Conservation (phyloP, 2,113 vertebrate species). For the Carettochelys insculpta region DNA sequence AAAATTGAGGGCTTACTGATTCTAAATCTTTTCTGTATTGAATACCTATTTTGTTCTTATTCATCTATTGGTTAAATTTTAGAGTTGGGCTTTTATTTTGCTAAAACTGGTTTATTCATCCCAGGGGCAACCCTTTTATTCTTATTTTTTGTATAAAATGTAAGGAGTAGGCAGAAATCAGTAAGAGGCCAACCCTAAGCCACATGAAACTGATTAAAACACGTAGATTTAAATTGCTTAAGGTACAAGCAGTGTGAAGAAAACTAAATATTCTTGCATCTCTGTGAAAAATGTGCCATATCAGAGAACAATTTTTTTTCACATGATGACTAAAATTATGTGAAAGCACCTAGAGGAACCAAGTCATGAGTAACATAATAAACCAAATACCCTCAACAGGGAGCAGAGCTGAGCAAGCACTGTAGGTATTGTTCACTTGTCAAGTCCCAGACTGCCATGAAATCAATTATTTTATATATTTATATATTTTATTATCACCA, state of each 20-base stretch:
- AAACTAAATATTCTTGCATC: background rate
- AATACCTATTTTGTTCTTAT: background rate
- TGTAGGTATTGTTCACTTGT: background rate
- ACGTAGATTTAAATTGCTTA: background rate
- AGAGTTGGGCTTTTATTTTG: background rate
- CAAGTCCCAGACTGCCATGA: background rate
- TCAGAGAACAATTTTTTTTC: background rate
- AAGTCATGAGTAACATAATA: background rate
- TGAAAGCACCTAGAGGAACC: background rate
- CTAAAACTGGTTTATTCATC: background rate
- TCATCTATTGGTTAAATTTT: background rate
- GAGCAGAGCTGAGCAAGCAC: background rate
- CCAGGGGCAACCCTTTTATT: background rate
- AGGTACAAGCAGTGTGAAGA: accelerated
- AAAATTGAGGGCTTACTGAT: no score
- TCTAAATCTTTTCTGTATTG: background rate
- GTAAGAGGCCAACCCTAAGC: accelerated
- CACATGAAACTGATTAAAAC: background rate
- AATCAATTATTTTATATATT: background rate
- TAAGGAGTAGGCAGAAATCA: background rate
- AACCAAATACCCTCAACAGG: background rate
- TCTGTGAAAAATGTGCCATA: background rate
- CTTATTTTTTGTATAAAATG: background rate
- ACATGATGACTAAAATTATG: background rate
- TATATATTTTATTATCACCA: background rate